Conservation (phyloP, 1,140 invertebrate species). For the Steinernema feltiae region DNA sequence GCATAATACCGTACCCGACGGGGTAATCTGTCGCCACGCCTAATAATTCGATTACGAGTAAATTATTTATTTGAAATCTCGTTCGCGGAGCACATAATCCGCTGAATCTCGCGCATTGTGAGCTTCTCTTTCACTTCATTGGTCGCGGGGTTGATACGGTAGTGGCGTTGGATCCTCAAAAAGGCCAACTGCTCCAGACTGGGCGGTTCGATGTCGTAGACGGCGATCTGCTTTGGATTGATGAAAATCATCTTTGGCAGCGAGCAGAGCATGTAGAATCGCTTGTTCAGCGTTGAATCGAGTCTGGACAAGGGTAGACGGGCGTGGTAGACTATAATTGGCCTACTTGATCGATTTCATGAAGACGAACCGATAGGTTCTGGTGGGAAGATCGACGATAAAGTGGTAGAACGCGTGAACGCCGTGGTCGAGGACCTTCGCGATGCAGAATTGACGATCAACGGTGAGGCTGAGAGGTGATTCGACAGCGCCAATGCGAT, state of each 20-base stretch:
- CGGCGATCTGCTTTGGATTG: neutral
- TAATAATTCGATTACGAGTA: neutral
- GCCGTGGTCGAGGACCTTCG: neutral
- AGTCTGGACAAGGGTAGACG: neutral
- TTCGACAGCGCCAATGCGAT: conserved; percentile 15
- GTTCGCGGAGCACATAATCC: neutral
- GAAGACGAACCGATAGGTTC: neutral
- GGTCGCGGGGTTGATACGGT: neutral
- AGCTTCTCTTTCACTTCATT: neutral
- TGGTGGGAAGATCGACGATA: neutral
- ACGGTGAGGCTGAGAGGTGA: conserved; percentile 3
- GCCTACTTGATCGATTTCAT: conserved; percentile 2
- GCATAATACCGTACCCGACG: neutral
- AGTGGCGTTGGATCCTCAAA: neutral
- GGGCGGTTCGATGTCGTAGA: neutral
- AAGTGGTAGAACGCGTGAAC: conserved; percentile 17
- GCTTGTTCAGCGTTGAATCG: neutral
- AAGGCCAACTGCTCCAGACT: neutral
- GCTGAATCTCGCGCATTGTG: neutral
- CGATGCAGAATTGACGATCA: neutral
- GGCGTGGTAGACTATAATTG: neutral
- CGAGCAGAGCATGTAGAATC: conserved; percentile 7
- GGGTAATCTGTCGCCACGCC: neutral
- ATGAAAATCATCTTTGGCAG: conserved; percentile 5
- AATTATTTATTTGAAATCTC: neutral